Evolutionary conservation across 1,140 invertebrate species (phyloP).

Genomic region (Drosophila pruinosa): DNA sequence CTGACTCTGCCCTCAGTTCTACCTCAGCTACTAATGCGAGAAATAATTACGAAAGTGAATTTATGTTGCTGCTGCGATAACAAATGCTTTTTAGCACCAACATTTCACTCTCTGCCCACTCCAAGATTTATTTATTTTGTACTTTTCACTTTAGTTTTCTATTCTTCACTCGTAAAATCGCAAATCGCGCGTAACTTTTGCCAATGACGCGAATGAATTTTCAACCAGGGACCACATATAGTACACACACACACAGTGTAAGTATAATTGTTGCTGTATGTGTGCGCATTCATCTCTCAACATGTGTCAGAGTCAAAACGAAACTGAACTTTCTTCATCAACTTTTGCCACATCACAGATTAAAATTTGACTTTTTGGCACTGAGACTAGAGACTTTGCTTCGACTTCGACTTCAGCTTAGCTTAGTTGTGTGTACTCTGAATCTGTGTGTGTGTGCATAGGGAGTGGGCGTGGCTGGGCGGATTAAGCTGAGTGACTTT

Average conservation of each 20-base stretch:
- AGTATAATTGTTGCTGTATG: conserved; percentile 11
- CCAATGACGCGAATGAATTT: conserved; percentile 68
- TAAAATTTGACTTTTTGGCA: conserved; percentile 80
- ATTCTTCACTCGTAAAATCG: not conserved
- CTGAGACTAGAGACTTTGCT: conserved; percentile 39
- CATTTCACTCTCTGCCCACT: not conserved
- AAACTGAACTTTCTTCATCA: conserved; percentile 72
- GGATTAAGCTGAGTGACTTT: conserved; percentile 78
- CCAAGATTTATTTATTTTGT: conserved; percentile 66
- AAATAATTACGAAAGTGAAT: conserved; percentile 81
- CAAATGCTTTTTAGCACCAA: conserved; percentile 74
- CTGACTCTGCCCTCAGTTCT: conserved; percentile 62
- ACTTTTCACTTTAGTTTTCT: not conserved
- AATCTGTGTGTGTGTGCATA: not conserved
- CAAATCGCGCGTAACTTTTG: conserved; percentile 70
- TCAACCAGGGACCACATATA: conserved; percentile 28
- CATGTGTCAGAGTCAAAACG: conserved; percentile 50
- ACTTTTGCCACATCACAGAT: conserved; percentile 78
- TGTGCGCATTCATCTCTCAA: conserved; percentile 55
- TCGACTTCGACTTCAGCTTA: conserved; percentile 24
- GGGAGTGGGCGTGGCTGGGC: conserved; percentile 45
- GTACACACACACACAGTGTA: not conserved
- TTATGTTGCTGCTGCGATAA: conserved; percentile 75
- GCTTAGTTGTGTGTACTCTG: conserved; percentile 27
- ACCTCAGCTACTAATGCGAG: conserved; percentile 79